Base-by-base conservation (phyloP, 1,140 invertebrate genomes). In the Anagrus nilaparvatae region DNA sequence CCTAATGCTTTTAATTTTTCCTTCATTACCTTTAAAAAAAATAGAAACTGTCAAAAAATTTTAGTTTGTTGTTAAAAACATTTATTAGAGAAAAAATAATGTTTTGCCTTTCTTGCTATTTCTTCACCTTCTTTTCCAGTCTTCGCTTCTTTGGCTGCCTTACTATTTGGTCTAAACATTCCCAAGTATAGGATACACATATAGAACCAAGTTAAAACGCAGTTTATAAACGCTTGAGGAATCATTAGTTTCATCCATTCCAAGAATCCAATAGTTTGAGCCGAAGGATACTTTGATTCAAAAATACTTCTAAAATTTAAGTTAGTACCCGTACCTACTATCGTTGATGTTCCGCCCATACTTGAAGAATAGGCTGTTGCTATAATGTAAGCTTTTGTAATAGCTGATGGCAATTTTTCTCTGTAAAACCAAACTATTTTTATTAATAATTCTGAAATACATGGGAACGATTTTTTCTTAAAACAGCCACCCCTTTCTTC, bases 281-380 rank as follows among this genome's bases (percentile, higher is more conserved):
- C 55, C 45, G 49, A 3, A 40, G 63, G 52, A 65, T 81, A 46
- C 49, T 54, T 33, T 75, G 60, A 65, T 43, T 84, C 79, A 41
- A 77, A 76, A 39, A 82, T 76, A 10, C 79, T 83, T 59, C 85
- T 87, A 46, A 91, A 79, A 1, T 89, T 84, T 9, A 93, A 71
- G 66, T 95, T 95, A 17, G 89, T 88, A 5, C 81, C 84, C 1
- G 88, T 90, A 5, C 90, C 91, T 3, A 90, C 89, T 2, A 95
- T 63, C 1, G 86, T 88, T 1, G 84, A 84, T 30, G 81, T 84
- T 5, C 91, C 91, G 4, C 90, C 90, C 21, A 88, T 64, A 0
- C 76, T 78, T 0, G 88, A 78, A 0, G 87, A 77, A 55, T 90
- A 93, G 2, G 85, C 85, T 18, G 88, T 81, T 6, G 77, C 76